phyloP scores from a whole-genome alignment of 2,113 vertebrate genomes.

The Larimichthys crocea region DNA sequence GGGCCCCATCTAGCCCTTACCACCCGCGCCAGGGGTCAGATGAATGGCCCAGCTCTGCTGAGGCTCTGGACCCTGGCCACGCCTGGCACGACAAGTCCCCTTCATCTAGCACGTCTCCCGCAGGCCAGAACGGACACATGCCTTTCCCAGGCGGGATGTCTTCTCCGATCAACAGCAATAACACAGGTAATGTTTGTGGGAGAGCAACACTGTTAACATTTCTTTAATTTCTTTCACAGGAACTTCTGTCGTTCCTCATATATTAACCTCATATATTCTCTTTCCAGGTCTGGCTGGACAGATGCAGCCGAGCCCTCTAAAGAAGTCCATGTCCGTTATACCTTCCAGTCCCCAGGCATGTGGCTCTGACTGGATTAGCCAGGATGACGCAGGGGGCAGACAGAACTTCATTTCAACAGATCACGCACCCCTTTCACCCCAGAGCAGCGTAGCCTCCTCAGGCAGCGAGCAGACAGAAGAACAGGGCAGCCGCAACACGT shows the following conservation, averaged over 20 bases:
- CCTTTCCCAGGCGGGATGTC: constrained; percentile 88
- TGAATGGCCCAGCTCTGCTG: constrained; percentile 89
- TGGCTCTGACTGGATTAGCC: constrained; percentile 88
- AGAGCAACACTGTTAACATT: neutral
- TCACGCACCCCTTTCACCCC: constrained; percentile 93
- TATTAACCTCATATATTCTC: constrained; percentile 17
- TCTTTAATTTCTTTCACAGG: neutral
- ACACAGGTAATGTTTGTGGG: constrained; percentile 81
- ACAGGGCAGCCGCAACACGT: constrained; percentile 90
- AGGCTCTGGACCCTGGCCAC: constrained; percentile 85
- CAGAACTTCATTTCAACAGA: constrained; percentile 87
- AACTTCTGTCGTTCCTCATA: constrained; percentile 4
- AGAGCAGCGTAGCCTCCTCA: constrained; percentile 95
- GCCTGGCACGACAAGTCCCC: constrained; percentile 91
- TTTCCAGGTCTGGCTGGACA: constrained; percentile 85
- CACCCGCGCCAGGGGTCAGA: constrained; percentile 91
- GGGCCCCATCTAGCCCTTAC: constrained; percentile 84
- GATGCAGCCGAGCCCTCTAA: constrained; percentile 90
- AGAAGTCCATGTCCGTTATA: constrained; percentile 90
- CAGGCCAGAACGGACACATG: constrained; percentile 92
- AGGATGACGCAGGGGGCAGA: constrained; percentile 86
- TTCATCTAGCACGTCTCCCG: constrained; percentile 82
- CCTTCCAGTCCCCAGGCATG: constrained; percentile 88
- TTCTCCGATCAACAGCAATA: constrained; percentile 89
- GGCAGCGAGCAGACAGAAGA: constrained; percentile 97